These are phyloP conservation scores for Lepus townsendii DNA, from an alignment of 2,797 vertebrate genomes.

Conservation along the genomic window DNA sequence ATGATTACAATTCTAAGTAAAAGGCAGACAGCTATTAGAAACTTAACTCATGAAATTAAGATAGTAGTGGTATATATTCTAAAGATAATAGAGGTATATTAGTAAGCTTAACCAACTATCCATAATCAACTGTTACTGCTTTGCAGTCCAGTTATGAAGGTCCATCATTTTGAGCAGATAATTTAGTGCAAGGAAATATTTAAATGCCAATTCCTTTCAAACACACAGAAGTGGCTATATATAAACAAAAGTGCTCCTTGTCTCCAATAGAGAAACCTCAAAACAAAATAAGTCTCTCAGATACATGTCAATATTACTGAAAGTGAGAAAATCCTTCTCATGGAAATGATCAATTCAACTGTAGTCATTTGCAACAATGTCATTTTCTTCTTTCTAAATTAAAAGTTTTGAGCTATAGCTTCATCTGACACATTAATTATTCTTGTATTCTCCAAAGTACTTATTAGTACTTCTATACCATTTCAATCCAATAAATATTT, in stretches of 20 bases:
- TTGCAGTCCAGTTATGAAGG: neutral
- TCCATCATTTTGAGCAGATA: neutral
- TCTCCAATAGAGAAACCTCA: neutral
- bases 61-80: neutral
- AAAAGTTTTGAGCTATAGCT: neutral
- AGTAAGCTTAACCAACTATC: slow-evolving; percentile 6
- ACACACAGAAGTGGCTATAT: neutral
- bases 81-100: neutral
- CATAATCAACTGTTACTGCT: neutral
- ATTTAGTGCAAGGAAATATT: neutral
- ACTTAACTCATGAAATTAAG: slow-evolving; percentile 26
- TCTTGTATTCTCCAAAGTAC: slow-evolving; percentile 50
- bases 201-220: slow-evolving; percentile 33
- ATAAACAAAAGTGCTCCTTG: neutral
- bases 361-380: neutral
- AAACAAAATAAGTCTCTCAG: slow-evolving; percentile 24
- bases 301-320: neutral
- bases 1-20: neutral
- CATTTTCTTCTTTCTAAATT: slow-evolving; percentile 30
- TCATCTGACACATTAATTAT: slow-evolving; percentile 13
- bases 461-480: neutral
- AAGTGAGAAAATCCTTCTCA: slow-evolving; percentile 24
- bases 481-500: slow-evolving; percentile 54
- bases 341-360: slow-evolving; percentile 43
- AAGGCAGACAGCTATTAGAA: neutral